A percentile compares a stretch with the other conserved stretches of the same genome.
phyloP scores from a whole-genome alignment of 2,113 vertebrate genomes.

The Myiopsitta monachus region DNA sequence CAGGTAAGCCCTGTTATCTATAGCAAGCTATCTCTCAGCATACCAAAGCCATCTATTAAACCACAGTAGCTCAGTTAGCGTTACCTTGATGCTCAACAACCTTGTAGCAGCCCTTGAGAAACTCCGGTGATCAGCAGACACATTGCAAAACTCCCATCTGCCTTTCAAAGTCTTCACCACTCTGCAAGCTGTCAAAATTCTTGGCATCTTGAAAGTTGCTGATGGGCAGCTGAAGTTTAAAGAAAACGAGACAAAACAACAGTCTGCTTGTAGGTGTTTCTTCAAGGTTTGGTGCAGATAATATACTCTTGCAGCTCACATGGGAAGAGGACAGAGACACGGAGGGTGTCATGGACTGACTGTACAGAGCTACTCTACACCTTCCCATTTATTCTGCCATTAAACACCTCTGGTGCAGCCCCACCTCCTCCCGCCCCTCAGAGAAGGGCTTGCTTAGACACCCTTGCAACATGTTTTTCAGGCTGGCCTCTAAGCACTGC shows the following conservation, averaged over 20 bases:
- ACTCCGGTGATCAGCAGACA: constrained; percentile 49
- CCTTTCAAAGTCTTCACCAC: constrained; percentile 77
- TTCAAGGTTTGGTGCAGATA: background rate
- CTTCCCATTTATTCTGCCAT: constrained; percentile 64
- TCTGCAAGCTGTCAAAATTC: constrained; percentile 83
- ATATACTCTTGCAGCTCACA: background rate
- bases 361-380: background rate
- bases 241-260: background rate
- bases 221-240: constrained; percentile 22
- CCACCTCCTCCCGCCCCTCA: constrained; percentile 65
- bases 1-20: background rate
- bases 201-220: constrained; percentile 78
- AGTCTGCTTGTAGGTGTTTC: background rate
- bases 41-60: background rate
- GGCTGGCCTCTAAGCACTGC: background rate
- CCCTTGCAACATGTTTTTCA: constrained; percentile 15
- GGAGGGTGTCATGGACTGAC: background rate
- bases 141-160: constrained; percentile 68
- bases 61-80: background rate
- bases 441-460: constrained; percentile 4
- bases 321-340: background rate
- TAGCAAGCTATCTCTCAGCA: constrained; percentile 4
- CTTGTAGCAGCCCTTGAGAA: constrained; percentile 71
- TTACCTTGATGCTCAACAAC: constrained; percentile 86
- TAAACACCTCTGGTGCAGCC: constrained; percentile 49